Evolutionary conservation across 1,140 invertebrate genomes (phyloP).

Genomic region (Sarcophaga peregrina): DNA sequence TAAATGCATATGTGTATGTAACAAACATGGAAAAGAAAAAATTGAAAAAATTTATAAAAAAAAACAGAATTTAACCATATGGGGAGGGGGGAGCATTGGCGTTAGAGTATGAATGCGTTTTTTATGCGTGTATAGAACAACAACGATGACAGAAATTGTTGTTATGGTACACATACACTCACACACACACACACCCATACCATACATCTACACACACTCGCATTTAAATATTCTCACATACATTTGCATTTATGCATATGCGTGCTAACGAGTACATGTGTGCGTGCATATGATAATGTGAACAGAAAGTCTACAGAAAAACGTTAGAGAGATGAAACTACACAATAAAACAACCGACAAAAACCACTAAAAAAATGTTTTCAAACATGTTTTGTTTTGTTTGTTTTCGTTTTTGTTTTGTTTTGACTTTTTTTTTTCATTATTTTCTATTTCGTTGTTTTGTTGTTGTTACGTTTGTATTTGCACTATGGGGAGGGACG

Average conservation of each 20-base stretch:
- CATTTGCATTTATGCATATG: not conserved
- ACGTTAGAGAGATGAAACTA: slow-evolving; percentile 35
- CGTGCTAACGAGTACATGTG: not conserved
- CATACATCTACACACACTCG: too few species aligned
- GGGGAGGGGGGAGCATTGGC: not conserved
- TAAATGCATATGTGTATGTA: not conserved
- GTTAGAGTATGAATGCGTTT: slow-evolving; percentile 13
- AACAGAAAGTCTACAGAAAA: slow-evolving; percentile 27
- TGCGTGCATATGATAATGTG: not conserved
- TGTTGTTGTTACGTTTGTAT: too few species aligned
- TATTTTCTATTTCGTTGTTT: too few species aligned
- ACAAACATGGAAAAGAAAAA: not conserved
- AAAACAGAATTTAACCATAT: too few species aligned
- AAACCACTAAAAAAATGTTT: slow-evolving; percentile 21
- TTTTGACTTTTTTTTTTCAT: too few species aligned
- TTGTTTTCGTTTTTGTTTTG: not conserved
- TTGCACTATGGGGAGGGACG: too few species aligned
- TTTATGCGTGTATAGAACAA: slow-evolving; percentile 36
- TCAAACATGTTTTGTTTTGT: not conserved
- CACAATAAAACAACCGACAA: slow-evolving; percentile 21
- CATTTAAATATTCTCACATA: too few species aligned
- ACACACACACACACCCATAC: too few species aligned
- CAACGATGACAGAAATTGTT: slow-evolving; percentile 31
- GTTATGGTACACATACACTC: not conserved
- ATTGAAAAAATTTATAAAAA: not conserved